A percentile compares a stretch with the other conserved stretches of the same genome.
Conservation (phyloP, 2,888 invertebrate species). For the Dolomedes plantarius region DNA sequence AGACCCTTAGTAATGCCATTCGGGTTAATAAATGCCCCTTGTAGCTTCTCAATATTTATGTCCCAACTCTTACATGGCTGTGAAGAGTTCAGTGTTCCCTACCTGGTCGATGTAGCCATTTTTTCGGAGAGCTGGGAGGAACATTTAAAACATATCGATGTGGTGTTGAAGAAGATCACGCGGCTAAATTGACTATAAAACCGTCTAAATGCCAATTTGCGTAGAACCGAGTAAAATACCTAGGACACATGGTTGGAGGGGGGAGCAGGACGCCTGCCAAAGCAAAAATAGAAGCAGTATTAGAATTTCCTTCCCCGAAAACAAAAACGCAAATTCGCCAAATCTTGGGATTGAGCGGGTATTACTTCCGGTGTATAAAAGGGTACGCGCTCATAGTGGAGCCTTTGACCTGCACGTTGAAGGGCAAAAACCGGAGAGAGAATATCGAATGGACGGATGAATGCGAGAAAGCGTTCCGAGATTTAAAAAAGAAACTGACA, state of each 20-base stretch:
- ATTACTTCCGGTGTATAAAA: slow-evolving; percentile 27
- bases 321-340: background rate
- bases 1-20: slow-evolving; percentile 7
- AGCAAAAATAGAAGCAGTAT: background rate
- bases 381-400: background rate
- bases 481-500: background rate
- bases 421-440: slow-evolving; percentile 8
- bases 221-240: background rate
- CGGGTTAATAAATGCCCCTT: background rate
- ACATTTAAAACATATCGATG: background rate
- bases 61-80: slow-evolving; percentile 10
- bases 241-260: slow-evolving; percentile 12
- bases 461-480: background rate
- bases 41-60: slow-evolving; percentile 16
- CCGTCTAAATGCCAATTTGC: background rate
- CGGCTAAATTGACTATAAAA: slow-evolving; percentile 13
- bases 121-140: slow-evolving; percentile 13
- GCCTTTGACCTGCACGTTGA: background rate
- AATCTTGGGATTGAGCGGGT: background rate
- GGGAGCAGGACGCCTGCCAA: background rate
- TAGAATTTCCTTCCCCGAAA: background rate
- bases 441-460: background rate
- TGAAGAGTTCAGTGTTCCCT: slow-evolving; percentile 6
- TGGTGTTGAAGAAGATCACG: background rate
- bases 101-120: slow-evolving; percentile 19